Percentiles rank a stretch among this genome's conserved stretches.
These are phyloP conservation scores for Orestias chungarensis DNA, from an alignment of 2,797 vertebrate genomes.

Conservation along the genomic window DNA sequence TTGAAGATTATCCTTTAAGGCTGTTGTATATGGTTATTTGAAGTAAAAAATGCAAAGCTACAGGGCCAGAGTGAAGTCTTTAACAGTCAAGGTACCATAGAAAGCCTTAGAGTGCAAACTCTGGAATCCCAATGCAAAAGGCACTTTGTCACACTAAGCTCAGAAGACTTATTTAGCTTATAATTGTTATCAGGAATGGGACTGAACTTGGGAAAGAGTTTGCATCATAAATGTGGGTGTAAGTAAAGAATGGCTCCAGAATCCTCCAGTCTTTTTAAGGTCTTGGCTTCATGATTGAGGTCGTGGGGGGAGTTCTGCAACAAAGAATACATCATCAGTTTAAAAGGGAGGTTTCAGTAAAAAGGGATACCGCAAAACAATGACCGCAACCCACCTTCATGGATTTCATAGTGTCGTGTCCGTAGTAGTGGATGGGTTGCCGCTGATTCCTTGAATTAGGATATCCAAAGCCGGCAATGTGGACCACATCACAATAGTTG, in stretches of 20 bases:
- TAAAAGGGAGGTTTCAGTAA: not conserved
- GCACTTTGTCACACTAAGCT: conserved; percentile 38
- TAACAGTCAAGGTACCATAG: not conserved
- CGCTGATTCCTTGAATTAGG: conserved; percentile 78
- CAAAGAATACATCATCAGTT: not conserved
- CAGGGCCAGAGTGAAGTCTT: not conserved
- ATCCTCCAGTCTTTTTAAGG: conserved; percentile 77
- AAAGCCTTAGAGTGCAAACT: conserved; percentile 10
- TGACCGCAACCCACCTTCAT: conserved; percentile 83
- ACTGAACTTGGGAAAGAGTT: not conserved
- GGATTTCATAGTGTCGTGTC: conserved; percentile 86
- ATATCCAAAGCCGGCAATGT: conserved; percentile 93
- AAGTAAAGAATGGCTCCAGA: conserved; percentile 73
- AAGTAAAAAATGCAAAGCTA: conserved; percentile 2
- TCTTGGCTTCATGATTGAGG: conserved; percentile 73
- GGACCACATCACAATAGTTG: conserved; percentile 92
- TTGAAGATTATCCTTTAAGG: not conserved
- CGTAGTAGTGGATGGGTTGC: conserved; percentile 91
- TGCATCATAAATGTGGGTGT: conserved; percentile 62
- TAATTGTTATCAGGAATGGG: not conserved
- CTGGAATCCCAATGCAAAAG: conserved; percentile 33
- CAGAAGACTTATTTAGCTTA: not conserved
- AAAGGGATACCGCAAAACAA: not conserved
- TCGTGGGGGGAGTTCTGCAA: conserved; percentile 80
- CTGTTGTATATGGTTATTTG: not conserved